A percentile compares a stretch with the other conserved stretches of the same genome.
These are phyloP conservation scores for Periophthalmus magnuspinnatus DNA, from an alignment of 2,797 vertebrate genomes.

Conservation along the genomic window DNA sequence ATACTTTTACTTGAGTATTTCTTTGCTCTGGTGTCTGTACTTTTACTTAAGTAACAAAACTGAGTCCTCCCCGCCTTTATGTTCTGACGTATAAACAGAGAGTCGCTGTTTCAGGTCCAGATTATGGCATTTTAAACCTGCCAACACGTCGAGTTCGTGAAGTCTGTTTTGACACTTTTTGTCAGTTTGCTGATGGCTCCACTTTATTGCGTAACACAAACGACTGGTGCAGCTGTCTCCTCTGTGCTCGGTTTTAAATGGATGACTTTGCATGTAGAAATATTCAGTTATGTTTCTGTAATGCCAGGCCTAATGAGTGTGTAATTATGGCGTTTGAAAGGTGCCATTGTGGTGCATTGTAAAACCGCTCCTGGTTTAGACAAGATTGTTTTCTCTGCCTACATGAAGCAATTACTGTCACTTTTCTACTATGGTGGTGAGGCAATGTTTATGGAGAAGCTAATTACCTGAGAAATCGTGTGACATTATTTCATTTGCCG, in stretches of 20 bases:
- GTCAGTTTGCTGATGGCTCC: background rate
- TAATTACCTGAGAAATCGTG: conserved; percentile 9
- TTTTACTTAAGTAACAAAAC: too few species aligned
- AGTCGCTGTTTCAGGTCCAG: too few species aligned
- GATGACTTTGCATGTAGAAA: background rate
- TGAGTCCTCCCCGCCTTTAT: too few species aligned
- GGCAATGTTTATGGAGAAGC: conserved; percentile 18
- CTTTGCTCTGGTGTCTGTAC: too few species aligned
- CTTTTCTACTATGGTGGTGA: conserved; percentile 16
- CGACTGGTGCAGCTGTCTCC: background rate
- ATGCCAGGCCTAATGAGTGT: background rate
- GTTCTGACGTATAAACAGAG: too few species aligned
- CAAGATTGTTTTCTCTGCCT: conserved; percentile 9
- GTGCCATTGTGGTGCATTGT: background rate
- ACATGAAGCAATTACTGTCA: conserved; percentile 33
- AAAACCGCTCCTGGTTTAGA: conserved; percentile 7
- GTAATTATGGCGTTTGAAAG: conserved; percentile 5
- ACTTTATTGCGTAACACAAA: background rate
- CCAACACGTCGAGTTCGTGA: too few species aligned
- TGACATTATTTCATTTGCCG: conserved; percentile 12
- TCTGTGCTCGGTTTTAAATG: background rate
- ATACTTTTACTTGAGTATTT: too few species aligned
- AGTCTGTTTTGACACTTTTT: too few species aligned
- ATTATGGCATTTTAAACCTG: too few species aligned
- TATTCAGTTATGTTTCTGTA: background rate